Conservation (phyloP, 2,797 vertebrate species). For the Hapalemur alaotrensis region DNA sequence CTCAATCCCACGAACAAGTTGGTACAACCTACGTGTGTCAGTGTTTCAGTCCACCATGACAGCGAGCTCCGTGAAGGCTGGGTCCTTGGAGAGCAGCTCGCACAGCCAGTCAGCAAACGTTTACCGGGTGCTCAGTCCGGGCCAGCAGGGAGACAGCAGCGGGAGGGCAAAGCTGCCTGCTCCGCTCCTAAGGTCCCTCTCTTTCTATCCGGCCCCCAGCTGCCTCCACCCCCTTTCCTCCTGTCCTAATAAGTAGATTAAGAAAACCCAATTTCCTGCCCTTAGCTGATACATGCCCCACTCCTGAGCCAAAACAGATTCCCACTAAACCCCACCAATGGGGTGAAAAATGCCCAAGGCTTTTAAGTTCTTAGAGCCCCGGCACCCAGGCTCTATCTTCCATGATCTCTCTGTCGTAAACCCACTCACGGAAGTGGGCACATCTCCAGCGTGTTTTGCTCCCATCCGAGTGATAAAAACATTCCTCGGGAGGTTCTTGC, state of each 20-base stretch:
- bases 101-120: fast-evolving
- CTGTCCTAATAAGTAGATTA: neutral
- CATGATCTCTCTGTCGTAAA: neutral
- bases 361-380: neutral
- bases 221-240: neutral
- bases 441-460: neutral
- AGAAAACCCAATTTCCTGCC: neutral
- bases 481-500: neutral
- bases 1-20: fast-evolving
- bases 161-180: fast-evolving
- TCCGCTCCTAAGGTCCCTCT: neutral
- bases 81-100: too few relatives aligned
- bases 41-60: fast-evolving
- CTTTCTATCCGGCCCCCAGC: neutral
- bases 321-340: neutral
- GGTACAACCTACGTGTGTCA: fast-evolving
- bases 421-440: neutral
- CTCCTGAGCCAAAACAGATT: neutral
- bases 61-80: neutral
- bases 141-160: too few relatives aligned
- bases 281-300: neutral
- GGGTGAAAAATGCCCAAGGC: neutral
- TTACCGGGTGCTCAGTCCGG: fast-evolving
- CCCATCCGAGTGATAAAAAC: neutral
- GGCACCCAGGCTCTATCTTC: neutral